Evolutionary conservation across 1,140 invertebrate species (phyloP).

Genomic region (Coboldia fuscipes): DNA sequence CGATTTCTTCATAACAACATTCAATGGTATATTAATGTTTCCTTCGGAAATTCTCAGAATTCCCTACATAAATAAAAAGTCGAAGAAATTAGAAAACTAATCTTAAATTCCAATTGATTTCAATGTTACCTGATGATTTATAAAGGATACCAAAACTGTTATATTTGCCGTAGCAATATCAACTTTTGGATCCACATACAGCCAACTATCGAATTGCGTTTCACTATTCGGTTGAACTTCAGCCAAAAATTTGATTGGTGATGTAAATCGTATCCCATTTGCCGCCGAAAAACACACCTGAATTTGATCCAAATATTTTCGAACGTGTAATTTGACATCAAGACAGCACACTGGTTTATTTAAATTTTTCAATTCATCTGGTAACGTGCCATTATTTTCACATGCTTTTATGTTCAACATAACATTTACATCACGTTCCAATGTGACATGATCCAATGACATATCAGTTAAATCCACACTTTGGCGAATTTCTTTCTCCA

Average conservation of each 20-base stretch:
- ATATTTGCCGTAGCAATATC: constrained; percentile 11
- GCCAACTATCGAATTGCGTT: constrained; percentile 10
- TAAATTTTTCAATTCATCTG: constrained; percentile 6
- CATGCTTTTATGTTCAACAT: constrained; percentile 10
- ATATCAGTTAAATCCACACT: constrained; percentile 16
- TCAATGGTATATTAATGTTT: too few relatives aligned
- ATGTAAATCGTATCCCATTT: constrained; percentile 10
- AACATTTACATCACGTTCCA: constrained; percentile 12
- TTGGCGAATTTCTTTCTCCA: constrained; percentile 20
- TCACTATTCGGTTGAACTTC: constrained; percentile 9
- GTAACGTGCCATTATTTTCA: constrained; percentile 9
- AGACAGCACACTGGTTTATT: constrained; percentile 13
- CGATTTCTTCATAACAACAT: too few relatives aligned
- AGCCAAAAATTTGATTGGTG: constrained; percentile 11
- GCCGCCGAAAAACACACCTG: constrained; percentile 12
- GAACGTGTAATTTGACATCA: constrained; percentile 9
- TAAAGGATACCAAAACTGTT: constrained; percentile 13
- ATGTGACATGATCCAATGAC: constrained; percentile 2
- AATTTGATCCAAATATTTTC: constrained; percentile 11
- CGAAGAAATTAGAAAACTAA: background rate
- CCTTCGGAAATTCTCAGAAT: too few relatives aligned
- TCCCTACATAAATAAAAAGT: too few relatives aligned
- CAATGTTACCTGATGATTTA: constrained; percentile 10
- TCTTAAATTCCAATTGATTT: background rate
- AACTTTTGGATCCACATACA: constrained; percentile 13